Evolutionary conservation across 1,140 invertebrate species (phyloP).

Genomic region (Drosophila kikkawai): DNA sequence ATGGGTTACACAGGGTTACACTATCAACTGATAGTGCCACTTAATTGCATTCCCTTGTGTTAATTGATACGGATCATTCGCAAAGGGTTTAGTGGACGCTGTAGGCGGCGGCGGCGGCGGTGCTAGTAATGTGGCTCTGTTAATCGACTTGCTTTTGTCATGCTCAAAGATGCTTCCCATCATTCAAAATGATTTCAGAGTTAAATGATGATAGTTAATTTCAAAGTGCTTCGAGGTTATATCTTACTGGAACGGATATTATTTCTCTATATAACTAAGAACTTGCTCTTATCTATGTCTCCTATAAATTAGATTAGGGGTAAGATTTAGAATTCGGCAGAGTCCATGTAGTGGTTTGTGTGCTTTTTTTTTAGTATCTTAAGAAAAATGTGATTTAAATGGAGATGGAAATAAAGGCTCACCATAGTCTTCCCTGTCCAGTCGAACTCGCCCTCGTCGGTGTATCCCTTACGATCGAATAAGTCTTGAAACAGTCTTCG

Average conservation of each 20-base stretch:
- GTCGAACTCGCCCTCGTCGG: slow-evolving; percentile 98
- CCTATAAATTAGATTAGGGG: slow-evolving; percentile 69
- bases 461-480: slow-evolving; percentile 96
- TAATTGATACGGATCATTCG: slow-evolving; percentile 12
- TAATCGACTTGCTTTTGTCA: background rate
- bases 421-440: slow-evolving; percentile 99
- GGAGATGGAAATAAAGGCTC: slow-evolving; percentile 62
- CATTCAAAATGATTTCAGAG: slow-evolving; percentile 27
- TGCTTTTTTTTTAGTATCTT: slow-evolving; percentile 16
- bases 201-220: slow-evolving; percentile 34
- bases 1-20: background rate
- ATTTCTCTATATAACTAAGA: slow-evolving; percentile 17
- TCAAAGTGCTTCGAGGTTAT: slow-evolving; percentile 14
- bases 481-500: slow-evolving; percentile 97
- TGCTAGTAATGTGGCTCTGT: slow-evolving; percentile 7
- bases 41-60: slow-evolving; percentile 12
- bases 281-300: slow-evolving; percentile 61
- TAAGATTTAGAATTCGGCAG: slow-evolving; percentile 62
- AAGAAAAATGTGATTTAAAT: slow-evolving; percentile 9
- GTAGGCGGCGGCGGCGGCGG: slow-evolving; percentile 1
- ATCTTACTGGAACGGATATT: slow-evolving; percentile 20
- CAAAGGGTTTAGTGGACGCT: background rate
- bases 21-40: slow-evolving; percentile 10
- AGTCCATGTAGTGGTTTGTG: slow-evolving; percentile 6
- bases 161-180: slow-evolving; percentile 25